phyloP scores from a whole-genome alignment of 2,113 vertebrate species.

The Vanacampus margaritifer region DNA sequence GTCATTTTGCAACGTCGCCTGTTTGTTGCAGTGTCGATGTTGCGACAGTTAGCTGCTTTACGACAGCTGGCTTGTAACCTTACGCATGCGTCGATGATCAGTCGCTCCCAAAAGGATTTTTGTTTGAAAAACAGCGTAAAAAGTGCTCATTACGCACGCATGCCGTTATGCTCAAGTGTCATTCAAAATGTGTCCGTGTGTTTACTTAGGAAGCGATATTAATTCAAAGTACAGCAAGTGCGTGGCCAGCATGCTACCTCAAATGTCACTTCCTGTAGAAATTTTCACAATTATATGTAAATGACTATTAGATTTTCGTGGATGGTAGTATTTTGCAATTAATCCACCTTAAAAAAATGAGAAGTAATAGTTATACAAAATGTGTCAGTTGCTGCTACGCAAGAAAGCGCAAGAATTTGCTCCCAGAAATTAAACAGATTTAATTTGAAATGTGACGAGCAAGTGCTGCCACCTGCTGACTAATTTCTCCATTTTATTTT shows the following conservation, averaged over 20 bases:
- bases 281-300: neutral
- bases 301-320: neutral
- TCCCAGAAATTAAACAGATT: neutral
- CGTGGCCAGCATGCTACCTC: neutral
- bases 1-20: no score
- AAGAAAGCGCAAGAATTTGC: neutral
- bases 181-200: neutral
- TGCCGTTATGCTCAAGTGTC: neutral
- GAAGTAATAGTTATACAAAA: neutral
- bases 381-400: neutral
- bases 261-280: neutral
- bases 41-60: no score
- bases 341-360: no score
- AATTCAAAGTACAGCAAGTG: neutral
- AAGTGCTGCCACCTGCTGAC: slow-evolving; percentile 1
- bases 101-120: no score
- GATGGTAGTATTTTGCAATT: neutral
- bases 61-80: no score
- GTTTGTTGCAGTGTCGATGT: no score
- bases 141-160: neutral
- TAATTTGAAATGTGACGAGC: neutral
- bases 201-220: neutral
- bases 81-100: no score
- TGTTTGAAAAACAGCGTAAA: neutral
- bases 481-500: neutral